phyloP scores from a whole-genome alignment of 2,113 vertebrate genomes.

The Cyphomyrus discorhynchus region DNA sequence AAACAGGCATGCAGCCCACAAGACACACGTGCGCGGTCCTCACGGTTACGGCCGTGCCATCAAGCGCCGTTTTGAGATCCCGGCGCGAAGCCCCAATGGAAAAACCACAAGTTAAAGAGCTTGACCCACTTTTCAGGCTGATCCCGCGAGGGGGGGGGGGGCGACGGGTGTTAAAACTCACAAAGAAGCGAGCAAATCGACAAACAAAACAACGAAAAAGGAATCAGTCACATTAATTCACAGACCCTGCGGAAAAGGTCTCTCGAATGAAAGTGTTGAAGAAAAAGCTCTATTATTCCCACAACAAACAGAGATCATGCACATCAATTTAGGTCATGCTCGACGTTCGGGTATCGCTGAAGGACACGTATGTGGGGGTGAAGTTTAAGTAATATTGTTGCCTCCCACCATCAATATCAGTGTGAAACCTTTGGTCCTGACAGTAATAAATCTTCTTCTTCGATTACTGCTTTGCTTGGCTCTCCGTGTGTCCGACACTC shows the following conservation, averaged over 20 bases:
- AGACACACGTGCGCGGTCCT: neutral
- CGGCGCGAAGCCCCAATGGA: too few species aligned
- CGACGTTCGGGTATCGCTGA: neutral
- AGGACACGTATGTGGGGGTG: neutral
- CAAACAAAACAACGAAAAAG: neutral
- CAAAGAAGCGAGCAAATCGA: neutral
- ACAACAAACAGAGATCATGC: neutral
- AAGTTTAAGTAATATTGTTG: neutral
- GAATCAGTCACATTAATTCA: neutral
- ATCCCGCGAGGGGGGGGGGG: neutral
- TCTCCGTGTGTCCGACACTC: slow-evolving; percentile 24
- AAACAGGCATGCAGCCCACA: neutral
- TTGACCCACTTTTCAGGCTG: neutral
- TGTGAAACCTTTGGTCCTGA: neutral
- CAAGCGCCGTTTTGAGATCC: neutral
- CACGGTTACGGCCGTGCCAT: neutral
- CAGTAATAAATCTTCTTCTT: neutral
- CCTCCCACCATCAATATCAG: neutral
- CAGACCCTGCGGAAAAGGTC: neutral
- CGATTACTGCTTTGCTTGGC: neutral
- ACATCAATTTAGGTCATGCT: neutral
- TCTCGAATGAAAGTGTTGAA: neutral
- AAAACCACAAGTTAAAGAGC: neutral
- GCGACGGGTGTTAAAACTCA: neutral
- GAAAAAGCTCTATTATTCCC: neutral